These are phyloP conservation scores for Sinohyriopsis cumingii DNA, from an alignment of 2,888 invertebrate genomes.

Conservation along the genomic window DNA sequence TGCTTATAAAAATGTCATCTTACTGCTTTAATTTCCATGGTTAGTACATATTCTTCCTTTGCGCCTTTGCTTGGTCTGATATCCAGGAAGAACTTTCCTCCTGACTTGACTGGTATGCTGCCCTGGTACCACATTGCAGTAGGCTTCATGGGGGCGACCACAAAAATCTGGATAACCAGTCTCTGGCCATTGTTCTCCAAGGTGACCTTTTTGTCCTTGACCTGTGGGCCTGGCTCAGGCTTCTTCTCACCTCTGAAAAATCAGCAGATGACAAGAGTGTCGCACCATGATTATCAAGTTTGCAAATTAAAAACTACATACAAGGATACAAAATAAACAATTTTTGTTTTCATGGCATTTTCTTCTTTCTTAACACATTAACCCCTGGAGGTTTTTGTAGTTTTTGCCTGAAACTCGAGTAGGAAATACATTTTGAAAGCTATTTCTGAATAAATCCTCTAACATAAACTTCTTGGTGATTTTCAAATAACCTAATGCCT, in stretches of 20 bases:
- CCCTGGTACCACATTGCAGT: constrained; percentile 61
- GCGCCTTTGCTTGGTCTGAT: constrained; percentile 79
- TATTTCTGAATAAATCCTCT: too few relatives aligned
- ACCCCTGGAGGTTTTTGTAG: too few relatives aligned
- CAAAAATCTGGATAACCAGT: constrained; percentile 53
- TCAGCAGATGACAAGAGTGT: too few relatives aligned
- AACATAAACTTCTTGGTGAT: too few relatives aligned
- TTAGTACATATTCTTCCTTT: constrained; percentile 76
- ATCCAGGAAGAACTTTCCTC: constrained; percentile 87
- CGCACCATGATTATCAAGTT: too few relatives aligned
- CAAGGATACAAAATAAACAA: too few relatives aligned
- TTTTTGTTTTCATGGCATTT: too few relatives aligned
- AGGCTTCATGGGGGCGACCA: constrained; percentile 51
- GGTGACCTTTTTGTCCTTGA: constrained; percentile 87
- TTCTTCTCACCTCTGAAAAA: constrained; percentile 4
- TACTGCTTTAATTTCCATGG: constrained; percentile 62
- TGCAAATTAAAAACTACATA: too few relatives aligned
- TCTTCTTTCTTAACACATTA: too few relatives aligned
- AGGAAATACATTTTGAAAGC: too few relatives aligned
- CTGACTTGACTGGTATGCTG: constrained; percentile 85
- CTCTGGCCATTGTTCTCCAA: constrained; percentile 86
- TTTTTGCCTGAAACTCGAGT: too few relatives aligned
- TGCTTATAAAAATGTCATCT: constrained; percentile 36
- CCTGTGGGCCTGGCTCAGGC: constrained; percentile 27
- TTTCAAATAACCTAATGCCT: too few relatives aligned